phyloP scores from a whole-genome alignment of 2,113 vertebrate genomes.

The Melanostigma gelatinosum region DNA sequence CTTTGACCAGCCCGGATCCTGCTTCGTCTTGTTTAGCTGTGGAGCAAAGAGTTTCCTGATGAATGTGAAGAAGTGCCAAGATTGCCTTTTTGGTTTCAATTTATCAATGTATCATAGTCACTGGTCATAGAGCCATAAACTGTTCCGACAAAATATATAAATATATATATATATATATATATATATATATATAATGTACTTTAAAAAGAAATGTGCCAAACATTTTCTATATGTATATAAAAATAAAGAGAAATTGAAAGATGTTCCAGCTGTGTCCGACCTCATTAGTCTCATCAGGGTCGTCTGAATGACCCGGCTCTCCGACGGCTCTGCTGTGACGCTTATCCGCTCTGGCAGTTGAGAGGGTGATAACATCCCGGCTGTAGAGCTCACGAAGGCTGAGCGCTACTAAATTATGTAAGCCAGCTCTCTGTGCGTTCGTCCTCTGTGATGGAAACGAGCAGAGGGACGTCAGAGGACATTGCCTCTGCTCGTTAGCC shows the following conservation, averaged over 20 bases:
- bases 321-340: background rate
- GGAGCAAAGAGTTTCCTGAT: constrained; percentile 43
- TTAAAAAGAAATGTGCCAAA: constrained; percentile 72
- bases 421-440: background rate
- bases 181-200: constrained; percentile 42
- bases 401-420: constrained; percentile 43
- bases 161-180: constrained; percentile 3
- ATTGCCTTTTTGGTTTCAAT: constrained; percentile 62
- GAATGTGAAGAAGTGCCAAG: constrained; percentile 72
- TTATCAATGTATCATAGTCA: constrained; percentile 48
- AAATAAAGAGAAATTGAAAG: constrained; percentile 74
- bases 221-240: constrained; percentile 74
- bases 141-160: constrained; percentile 25
- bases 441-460: constrained; percentile 40
- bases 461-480: constrained; percentile 12
- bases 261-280: background rate
- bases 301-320: background rate
- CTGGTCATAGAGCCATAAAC: constrained; percentile 52
- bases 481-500: background rate
- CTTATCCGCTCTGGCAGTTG: background rate
- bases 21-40: constrained; percentile 12
- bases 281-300: background rate
- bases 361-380: constrained; percentile 7
- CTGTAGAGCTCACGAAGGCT: constrained; percentile 12
- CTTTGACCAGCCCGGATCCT: constrained; percentile 15